Evolutionary conservation across 2,113 vertebrate species (phyloP), one percentile per base, ranked within the genome.

Genomic region (Fukomys damarensis): DNA sequence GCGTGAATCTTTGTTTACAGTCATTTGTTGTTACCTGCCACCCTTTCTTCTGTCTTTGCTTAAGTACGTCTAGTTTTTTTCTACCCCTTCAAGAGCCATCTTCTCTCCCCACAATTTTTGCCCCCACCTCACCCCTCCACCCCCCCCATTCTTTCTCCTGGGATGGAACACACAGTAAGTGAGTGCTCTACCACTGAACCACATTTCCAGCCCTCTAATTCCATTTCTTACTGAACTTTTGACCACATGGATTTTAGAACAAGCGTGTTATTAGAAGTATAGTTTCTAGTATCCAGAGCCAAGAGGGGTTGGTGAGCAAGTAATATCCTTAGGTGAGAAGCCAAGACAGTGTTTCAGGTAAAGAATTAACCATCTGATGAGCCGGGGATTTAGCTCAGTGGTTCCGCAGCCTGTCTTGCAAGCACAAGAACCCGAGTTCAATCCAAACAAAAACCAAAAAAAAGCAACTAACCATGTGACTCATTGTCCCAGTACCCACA

Each of bases 241-340:
- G 80, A 66, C 43, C 86, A 24, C 1, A 0, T 30, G 8, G 32
- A 17, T 59, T 7, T 46, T 26, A 72, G 52, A 17, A 92, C 24
- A 61, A n/a, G 52, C 41, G 0, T 82, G 46, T 82, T 85, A 54
- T 90, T 82, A 90, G 46, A 66, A 68, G 22, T 54, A n/a, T 83
- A 72, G 10, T 46, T 91, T 61, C 35, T 68, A 87, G 49, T 56
- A 46, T 38, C 26, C 41, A 92, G 63, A 86, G n/a, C 24, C 52
- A 81, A 49, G n/a, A 92, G 3, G 14, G 14, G 3, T 72, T 89
- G 83, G 68, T 76, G 38, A 89, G 52, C 79, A 68, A 63, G 41
- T 58, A 61, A 68, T 9, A 0, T 81, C 68, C 86, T n/a, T 94
- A 85, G 82, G 32, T 65, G 70, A 87, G 46, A 96, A 61, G 72